Evolutionary conservation across 2,888 invertebrate genomes (phyloP), one percentile per base, ranked within the genome.

Genomic region (Galeruca laticollis): DNA sequence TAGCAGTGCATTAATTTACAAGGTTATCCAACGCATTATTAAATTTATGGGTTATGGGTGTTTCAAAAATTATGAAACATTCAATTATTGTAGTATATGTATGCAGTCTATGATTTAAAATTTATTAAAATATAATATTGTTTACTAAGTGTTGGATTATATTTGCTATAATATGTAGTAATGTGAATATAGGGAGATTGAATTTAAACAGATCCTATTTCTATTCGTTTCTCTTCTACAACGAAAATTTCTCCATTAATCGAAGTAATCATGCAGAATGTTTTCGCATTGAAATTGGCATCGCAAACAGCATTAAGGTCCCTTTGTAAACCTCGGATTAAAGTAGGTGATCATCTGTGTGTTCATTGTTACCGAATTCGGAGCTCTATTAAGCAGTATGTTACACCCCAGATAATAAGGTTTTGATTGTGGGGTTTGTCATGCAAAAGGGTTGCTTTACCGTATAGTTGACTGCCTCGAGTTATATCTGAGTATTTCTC

Each of bases 391-490:
- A 79, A 80, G 78, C 79, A 75, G 77, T 72, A 75, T 73, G 80
- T 80, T 80, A 80, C 79, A 78, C 81, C 80, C 79, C 74, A 80
- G 77, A 82, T 82, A 80, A 82, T 81, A 80, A 80, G 78, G 76
- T 76, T 80, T 76, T 80, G 81, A 82, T 81, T 82, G 81, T 77
- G 77, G 75, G 71, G 77, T 75, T 60, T 64, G 66, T 69, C 60
- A 66, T 56, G 70, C 62, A 15, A 66, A 66, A 66, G 65, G 65
- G 65, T 57, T 65, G 31, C 20, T 37, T 18, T 20, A 20, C 13
- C 8, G 15, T 33, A 31, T 51, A 62, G 49, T 33, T 62, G 18
- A 62, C 51, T 62, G 61, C 51, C 43, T 26, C 20, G 35, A 33
- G 18, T 11, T 62, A 8, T 51, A 62, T 47, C n/a, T 47, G n/a